Evolutionary conservation across 2,888 invertebrate genomes (phyloP), one percentile per base, ranked within the genome.

Genomic region (Caenorhabditis macrosperma): DNA sequence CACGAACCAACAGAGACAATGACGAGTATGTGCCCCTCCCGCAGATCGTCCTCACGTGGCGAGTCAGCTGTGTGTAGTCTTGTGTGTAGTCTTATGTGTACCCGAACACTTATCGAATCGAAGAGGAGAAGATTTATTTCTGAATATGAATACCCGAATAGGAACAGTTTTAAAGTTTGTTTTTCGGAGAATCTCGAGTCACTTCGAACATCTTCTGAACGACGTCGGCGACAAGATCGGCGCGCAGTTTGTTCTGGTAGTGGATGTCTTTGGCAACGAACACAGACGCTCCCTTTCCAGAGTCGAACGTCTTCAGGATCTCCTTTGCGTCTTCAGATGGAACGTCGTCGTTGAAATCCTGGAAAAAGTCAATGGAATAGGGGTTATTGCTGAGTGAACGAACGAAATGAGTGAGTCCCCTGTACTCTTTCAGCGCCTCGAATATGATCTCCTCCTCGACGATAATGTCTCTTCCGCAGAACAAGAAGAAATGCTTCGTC

Each of bases 161-260:
- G 9, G 33, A 7, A 7, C 9, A 33, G 33, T 7, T 6, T 44
- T 44, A 44, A 44, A 44, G 44, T 10, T 44, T 44, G 44, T 44
- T 44, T 44, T 44, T 44, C 9, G 17, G 44, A 44, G 44, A 2
- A 44, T 44, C 44, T 15, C 30, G 33, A 17, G 38, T 38, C 26
- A 35, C 38, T 1, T 35, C 50, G 12, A 91, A 44, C 35, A 82
- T 81, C 20, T 59, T 52, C 28, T 68, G 54, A 33, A 79, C 63
- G 10, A 78, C 57, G 7, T 75, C 76, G 1, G 80, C 81, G 2
- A 83, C 72, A 15, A 82, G 48, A 60, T 83, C 80, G 2, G 83
- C 74, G 10, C 78, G 74, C 5, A 38, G 33, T 57, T 82, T 84
- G 44, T 84, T 79, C 28, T 80, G 83, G 60, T 77, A 84, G 54